Conservation (phyloP, 1,140 invertebrate species). For the Pseudomyrmex sp. region DNA sequence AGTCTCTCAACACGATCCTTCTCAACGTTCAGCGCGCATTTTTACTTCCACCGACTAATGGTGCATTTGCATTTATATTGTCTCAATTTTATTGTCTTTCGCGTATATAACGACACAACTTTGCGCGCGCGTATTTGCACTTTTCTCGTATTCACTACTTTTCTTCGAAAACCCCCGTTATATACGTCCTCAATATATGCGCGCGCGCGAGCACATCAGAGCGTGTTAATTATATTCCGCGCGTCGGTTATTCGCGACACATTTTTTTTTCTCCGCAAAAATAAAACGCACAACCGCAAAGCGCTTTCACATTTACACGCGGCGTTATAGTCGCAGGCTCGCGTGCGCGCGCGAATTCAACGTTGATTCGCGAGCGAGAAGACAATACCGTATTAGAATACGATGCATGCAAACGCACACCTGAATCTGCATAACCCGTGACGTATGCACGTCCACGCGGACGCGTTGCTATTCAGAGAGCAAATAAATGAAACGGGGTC, state of each 20-base stretch:
- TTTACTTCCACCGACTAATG: constrained; percentile 34
- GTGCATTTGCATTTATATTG: constrained; percentile 57
- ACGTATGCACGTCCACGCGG: background rate
- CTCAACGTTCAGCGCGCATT: constrained; percentile 45
- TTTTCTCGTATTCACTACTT: background rate
- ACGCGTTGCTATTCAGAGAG: constrained; percentile 62
- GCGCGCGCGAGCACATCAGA: background rate
- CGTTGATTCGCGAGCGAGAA: constrained; percentile 35
- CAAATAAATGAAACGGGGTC: constrained; percentile 74
- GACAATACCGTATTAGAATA: constrained; percentile 61
- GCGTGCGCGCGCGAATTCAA: background rate
- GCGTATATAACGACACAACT: background rate
- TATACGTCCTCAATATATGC: no score
- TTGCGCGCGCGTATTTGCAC: background rate
- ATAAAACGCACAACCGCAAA: constrained; percentile 17
- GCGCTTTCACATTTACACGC: background rate
- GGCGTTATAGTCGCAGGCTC: background rate
- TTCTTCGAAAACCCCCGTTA: background rate
- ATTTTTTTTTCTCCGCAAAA: background rate
- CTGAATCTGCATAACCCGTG: background rate
- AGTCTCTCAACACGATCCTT: background rate
- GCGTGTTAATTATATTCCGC: constrained; percentile 10
- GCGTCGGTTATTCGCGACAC: background rate
- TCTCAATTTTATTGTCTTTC: constrained; percentile 46
- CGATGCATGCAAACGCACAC: background rate